Conservation (phyloP, 2,888 invertebrate genomes). For the Drosophila nigricruria region DNA sequence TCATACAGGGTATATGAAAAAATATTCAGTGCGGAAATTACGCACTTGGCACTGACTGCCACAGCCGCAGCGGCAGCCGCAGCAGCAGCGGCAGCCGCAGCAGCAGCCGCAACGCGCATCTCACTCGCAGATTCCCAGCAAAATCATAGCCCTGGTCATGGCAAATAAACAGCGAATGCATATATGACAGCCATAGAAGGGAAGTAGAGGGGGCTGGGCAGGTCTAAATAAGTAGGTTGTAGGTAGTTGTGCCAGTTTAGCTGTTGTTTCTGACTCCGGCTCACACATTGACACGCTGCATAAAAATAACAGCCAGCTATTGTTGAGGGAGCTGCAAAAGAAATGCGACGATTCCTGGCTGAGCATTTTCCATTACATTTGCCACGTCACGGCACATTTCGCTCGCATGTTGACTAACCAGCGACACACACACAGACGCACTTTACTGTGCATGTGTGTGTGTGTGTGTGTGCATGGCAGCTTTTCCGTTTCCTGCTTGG, state of each 20-base stretch:
- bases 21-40: constrained; percentile 44
- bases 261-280: constrained; percentile 52
- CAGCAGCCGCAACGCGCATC: constrained; percentile 17
- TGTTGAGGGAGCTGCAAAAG: constrained; percentile 28
- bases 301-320: constrained; percentile 65
- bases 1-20: constrained; percentile 18
- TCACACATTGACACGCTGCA: constrained; percentile 69
- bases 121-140: constrained; percentile 22
- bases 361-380: constrained; percentile 76
- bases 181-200: neutral
- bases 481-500: constrained; percentile 56
- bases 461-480: constrained; percentile 36
- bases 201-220: neutral
- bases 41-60: constrained; percentile 68
- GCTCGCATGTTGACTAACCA: constrained; percentile 68
- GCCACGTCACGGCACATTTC: constrained; percentile 77
- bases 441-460: neutral
- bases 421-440: constrained; percentile 15
- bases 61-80: constrained; percentile 5
- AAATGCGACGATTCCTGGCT: constrained; percentile 33
- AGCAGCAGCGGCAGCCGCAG: constrained; percentile 12
- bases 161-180: constrained; percentile 58
- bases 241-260: constrained; percentile 44
- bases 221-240: constrained; percentile 41
- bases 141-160: constrained; percentile 60